Evolutionary conservation across 2,888 invertebrate species (phyloP).

Genomic region (Agriopis marginaria): DNA sequence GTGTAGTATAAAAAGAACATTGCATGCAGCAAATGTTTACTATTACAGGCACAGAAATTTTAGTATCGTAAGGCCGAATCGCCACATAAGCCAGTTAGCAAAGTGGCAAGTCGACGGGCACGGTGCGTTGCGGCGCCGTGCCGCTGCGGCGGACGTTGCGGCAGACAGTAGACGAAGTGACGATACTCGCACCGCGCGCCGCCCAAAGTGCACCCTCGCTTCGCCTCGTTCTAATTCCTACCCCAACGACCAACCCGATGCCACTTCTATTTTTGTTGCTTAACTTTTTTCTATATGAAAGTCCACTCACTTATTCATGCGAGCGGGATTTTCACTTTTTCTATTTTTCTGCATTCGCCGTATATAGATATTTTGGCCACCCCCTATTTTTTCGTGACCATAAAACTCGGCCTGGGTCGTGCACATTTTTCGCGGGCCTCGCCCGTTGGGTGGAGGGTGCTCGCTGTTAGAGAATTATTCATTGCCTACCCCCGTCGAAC

Average conservation of each 20-base stretch:
- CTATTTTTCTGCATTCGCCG: conserved; percentile 74
- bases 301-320: conserved; percentile 85
- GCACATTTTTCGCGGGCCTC: conserved; percentile 82
- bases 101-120: conserved; percentile 24
- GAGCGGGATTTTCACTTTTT: conserved; percentile 82
- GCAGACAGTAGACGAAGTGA: conserved; percentile 40
- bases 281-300: conserved; percentile 81
- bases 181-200: conserved; percentile 30
- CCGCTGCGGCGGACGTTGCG: conserved; percentile 24
- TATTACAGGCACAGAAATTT: background rate
- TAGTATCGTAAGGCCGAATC: conserved; percentile 20
- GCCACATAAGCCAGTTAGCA: conserved; percentile 32
- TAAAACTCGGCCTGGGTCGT: conserved; percentile 82
- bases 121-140: conserved; percentile 30
- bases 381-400: conserved; percentile 84
- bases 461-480: conserved; percentile 86
- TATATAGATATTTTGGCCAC: conserved; percentile 85
- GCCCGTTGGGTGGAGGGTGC: conserved; percentile 75
- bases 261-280: conserved; percentile 71
- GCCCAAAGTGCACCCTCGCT: conserved; percentile 22
- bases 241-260: conserved; percentile 55
- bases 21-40: background rate
- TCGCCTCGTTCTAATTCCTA: conserved; percentile 39
- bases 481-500: conserved; percentile 85
- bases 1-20: too few relatives aligned